These are phyloP conservation scores for Struthidea cinerea DNA, from an alignment of 2,113 vertebrate species.

Conservation along the genomic window DNA sequence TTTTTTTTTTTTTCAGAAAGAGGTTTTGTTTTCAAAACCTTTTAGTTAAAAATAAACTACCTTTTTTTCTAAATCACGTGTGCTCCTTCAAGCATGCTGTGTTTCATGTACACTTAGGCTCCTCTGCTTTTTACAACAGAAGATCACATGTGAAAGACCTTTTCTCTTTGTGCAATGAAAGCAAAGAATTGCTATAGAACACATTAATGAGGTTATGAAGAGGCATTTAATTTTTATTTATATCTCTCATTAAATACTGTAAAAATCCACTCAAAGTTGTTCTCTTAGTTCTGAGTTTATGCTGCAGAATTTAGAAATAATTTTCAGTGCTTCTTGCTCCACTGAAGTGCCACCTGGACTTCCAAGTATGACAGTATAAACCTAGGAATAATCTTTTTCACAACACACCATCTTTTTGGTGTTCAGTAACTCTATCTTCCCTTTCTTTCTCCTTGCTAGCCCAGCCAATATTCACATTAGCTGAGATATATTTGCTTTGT, in stretches of 20 bases:
- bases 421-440: background rate
- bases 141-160: background rate
- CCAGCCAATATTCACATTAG: constrained; percentile 5
- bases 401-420: background rate
- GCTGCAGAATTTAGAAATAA: background rate
- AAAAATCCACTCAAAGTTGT: background rate
- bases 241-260: background rate
- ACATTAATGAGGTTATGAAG: background rate
- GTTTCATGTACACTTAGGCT: background rate
- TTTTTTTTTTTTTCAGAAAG: background rate
- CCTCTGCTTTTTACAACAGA: background rate
- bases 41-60: background rate
- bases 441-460: background rate
- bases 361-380: background rate
- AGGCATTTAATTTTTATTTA: background rate
- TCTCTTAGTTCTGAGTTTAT: background rate
- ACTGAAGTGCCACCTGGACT: background rate
- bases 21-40: background rate
- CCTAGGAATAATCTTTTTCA: background rate
- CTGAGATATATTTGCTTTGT: constrained; percentile 33
- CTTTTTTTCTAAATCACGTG: background rate
- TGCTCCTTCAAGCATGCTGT: background rate
- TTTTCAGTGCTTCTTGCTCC: background rate
- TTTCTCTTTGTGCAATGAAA: background rate
- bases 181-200: fast-evolving